Percentiles rank a stretch among this genome's conserved stretches.
phyloP scores from a whole-genome alignment of 2,888 invertebrate genomes.

The Pocota personata region DNA sequence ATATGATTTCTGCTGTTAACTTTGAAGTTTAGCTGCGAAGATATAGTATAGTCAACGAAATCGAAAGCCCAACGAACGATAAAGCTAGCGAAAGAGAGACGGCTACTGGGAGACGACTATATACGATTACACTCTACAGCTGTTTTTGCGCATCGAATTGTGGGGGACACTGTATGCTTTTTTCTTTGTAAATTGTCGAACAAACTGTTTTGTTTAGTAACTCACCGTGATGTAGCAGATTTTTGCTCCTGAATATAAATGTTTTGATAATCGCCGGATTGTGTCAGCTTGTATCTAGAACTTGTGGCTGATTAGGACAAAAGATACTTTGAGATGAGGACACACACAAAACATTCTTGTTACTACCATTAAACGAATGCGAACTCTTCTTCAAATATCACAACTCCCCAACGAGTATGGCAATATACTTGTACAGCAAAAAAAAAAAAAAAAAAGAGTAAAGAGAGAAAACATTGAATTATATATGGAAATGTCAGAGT shows the following conservation, averaged over 20 bases:
- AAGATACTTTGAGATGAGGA: slow-evolving; percentile 32
- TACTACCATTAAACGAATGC: slow-evolving; percentile 34
- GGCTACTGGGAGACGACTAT: background rate
- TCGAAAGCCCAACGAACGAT: slow-evolving; percentile 25
- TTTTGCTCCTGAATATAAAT: background rate
- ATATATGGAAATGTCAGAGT: slow-evolving; percentile 56
- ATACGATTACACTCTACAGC: slow-evolving; percentile 24
- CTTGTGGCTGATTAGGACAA: slow-evolving; percentile 19
- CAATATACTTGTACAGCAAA: slow-evolving; percentile 20
- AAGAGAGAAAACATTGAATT: slow-evolving; percentile 46
- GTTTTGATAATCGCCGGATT: background rate
- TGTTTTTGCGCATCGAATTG: slow-evolving; percentile 53
- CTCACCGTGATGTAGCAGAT: slow-evolving; percentile 4
- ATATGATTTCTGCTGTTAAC: background rate
- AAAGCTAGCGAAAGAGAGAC: background rate
- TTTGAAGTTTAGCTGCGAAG: slow-evolving; percentile 9
- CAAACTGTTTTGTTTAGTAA: background rate
- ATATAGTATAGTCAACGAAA: slow-evolving; percentile 10
- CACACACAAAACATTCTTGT: slow-evolving; percentile 43
- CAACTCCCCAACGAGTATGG: slow-evolving; percentile 22
- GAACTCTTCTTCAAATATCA: slow-evolving; percentile 51
- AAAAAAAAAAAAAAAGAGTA: slow-evolving; percentile 4
- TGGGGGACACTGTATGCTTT: background rate
- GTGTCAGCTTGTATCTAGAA: background rate
- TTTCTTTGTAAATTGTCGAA: background rate